Evolutionary conservation across 2,113 vertebrate species (phyloP), one percentile per base, ranked within the genome.

Genomic region (Colius striatus): DNA sequence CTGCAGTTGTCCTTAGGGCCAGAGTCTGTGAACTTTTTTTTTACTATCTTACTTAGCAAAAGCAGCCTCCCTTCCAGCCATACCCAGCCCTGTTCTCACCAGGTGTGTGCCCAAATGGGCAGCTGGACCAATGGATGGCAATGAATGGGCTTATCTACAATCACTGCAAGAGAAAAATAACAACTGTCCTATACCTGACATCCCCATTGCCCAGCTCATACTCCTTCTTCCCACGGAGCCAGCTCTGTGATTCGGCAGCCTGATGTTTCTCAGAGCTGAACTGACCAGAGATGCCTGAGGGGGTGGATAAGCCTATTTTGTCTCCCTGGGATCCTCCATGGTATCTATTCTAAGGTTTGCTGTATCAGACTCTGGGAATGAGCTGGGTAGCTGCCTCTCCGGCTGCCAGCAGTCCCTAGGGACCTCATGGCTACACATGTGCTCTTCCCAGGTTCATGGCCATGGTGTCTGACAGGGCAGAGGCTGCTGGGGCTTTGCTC

Each of bases 341-440:
- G 63, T 88, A 0, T 84, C 94, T 96, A 81, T 97, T 96, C 95
- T 93, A 89, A 93, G 97, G 92, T 81, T 89, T 73, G 72, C 81
- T 36, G 50, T 48, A 2, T 10, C 71, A 68, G 71, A 9, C 91
- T 86, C 90, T 94, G 96, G 95, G 96, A 97, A 97, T 90, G 73
- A 72, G 82, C 86, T 74, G 38, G 4, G 8, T 82, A 17, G 58
- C 78, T 72, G 81, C 81, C 83, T 91, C 79, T 77, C 18, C 48
- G 77, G 60, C 86, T 91, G 86, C 67, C 30, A 2, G 71, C 1
- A 0, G 20, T 72, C 94, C 70, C 84, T 45, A 60, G 87, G 91
- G 96, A 90, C 36, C 7, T 58, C 5, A 1, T 78, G 58, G 57
- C 55, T 65, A 66, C 70, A 72, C 29, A 67, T 34, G 63, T 58